Evolutionary conservation across 30 jellyfish, hydroid and myxozoan genomes (phyloP).

Genomic region (Mastigias papua): DNA sequence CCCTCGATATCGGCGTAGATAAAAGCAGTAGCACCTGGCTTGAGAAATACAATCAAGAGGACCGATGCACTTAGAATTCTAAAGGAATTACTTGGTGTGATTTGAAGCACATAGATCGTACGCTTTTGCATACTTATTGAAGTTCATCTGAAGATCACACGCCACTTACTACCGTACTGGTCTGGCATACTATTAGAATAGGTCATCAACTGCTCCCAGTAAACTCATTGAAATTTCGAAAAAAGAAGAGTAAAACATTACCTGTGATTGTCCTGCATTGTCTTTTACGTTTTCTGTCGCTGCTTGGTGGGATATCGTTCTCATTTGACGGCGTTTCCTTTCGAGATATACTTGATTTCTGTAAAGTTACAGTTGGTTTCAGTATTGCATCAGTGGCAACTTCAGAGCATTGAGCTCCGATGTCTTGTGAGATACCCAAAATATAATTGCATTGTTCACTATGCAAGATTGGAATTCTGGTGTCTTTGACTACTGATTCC

Average conservation of each 20-base stretch:
- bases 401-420: background rate
- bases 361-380: background rate
- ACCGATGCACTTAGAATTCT: background rate
- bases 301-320: background rate
- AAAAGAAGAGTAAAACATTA: background rate
- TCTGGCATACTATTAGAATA: no score
- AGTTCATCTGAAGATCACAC: no score
- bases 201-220: background rate
- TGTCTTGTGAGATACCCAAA: conserved; percentile 14
- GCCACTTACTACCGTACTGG: no score
- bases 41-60: background rate
- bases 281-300: conserved; percentile 24
- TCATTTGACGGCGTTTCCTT: background rate
- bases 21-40: conserved; percentile 27
- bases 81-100: background rate
- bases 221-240: background rate
- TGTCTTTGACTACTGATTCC: conserved; percentile 21
- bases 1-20: conserved; percentile 64
- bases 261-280: conserved; percentile 52
- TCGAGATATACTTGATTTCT: background rate
- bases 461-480: conserved; percentile 63
- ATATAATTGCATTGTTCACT: background rate
- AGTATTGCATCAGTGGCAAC: background rate
- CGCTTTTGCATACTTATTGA: no score
- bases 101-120: background rate